A percentile compares a stretch with the other conserved stretches of the same genome.
phyloP scores from a whole-genome alignment of 2,797 vertebrate genomes.

The Knipowitschia caucasica region DNA sequence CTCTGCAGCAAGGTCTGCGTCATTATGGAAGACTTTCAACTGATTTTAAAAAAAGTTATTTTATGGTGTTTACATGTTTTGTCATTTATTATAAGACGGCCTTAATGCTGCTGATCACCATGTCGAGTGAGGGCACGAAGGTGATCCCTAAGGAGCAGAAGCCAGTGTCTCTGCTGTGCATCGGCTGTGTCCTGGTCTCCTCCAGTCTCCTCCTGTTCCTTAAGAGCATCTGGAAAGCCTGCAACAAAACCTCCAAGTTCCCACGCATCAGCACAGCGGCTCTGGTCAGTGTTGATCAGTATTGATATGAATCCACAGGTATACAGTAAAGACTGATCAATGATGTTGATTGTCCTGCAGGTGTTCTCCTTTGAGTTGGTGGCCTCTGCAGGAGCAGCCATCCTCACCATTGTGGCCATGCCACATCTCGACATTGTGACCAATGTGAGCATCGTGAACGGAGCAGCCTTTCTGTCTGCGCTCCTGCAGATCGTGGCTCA shows the following conservation, averaged over 20 bases:
- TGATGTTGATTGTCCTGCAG: constrained; percentile 29
- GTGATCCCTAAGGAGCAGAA: constrained; percentile 36
- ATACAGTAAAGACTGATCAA: too few relatives aligned
- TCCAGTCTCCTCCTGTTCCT: constrained; percentile 55
- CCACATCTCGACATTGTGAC: constrained; percentile 71
- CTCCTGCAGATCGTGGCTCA: constrained; percentile 49
- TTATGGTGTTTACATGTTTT: neutral
- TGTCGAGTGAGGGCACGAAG: constrained; percentile 40
- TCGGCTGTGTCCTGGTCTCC: constrained; percentile 51
- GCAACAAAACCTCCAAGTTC: constrained; percentile 62
- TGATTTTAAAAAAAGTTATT: neutral
- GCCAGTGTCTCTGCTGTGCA: constrained; percentile 54
- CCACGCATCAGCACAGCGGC: constrained; percentile 35
- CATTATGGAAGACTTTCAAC: neutral
- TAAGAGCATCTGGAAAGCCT: constrained; percentile 67
- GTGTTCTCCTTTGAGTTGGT: constrained; percentile 59
- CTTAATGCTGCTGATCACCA: constrained; percentile 65
- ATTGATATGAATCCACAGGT: neutral
- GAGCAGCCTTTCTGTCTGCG: constrained; percentile 52
- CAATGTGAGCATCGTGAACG: constrained; percentile 67
- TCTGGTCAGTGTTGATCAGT: constrained; percentile 40
- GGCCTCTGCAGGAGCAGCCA: constrained; percentile 56
- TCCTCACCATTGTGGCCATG: constrained; percentile 68
- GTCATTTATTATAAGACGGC: constrained; percentile 42
- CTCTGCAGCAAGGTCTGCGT: constrained; percentile 72